Evolutionary conservation across 1,140 invertebrate genomes (phyloP).

Genomic region (Lucilia sericata): DNA sequence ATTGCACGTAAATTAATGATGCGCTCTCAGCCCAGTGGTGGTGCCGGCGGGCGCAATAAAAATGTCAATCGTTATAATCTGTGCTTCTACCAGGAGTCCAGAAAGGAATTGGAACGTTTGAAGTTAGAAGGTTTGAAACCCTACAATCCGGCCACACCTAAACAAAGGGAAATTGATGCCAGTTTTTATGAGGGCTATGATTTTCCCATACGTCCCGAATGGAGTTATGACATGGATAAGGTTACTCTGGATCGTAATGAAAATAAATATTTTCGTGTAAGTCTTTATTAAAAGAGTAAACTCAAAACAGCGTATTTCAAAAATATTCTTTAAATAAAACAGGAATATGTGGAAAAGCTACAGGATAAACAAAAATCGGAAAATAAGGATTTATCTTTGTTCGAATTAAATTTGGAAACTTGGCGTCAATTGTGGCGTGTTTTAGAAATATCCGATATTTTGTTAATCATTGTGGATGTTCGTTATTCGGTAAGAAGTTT

Average conservation of each 20-base stretch:
- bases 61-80: slow-evolving; percentile 76
- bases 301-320: no score
- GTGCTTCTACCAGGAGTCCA: slow-evolving; percentile 80
- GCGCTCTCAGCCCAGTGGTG: slow-evolving; percentile 62
- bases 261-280: slow-evolving; percentile 81
- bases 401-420: slow-evolving; percentile 92
- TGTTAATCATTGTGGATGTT: slow-evolving; percentile 88
- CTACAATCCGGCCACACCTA: slow-evolving; percentile 71
- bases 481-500: slow-evolving; percentile 78
- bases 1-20: slow-evolving; percentile 65
- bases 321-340: slow-evolving; percentile 35
- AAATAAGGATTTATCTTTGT: slow-evolving; percentile 70
- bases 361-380: slow-evolving; percentile 68
- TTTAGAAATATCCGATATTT: slow-evolving; percentile 89
- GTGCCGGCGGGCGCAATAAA: slow-evolving; percentile 54
- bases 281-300: slow-evolving; percentile 31
- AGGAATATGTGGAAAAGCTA: slow-evolving; percentile 70
- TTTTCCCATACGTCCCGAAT: slow-evolving; percentile 86
- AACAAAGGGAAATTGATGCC: slow-evolving; percentile 77
- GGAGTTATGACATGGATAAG: slow-evolving; percentile 80
- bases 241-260: slow-evolving; percentile 80
- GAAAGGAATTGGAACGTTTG: slow-evolving; percentile 75
- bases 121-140: slow-evolving; percentile 75
- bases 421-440: slow-evolving; percentile 95
- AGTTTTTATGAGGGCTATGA: slow-evolving; percentile 78